A percentile compares a stretch with the other conserved stretches of the same genome.
These are phyloP conservation scores for Jaculus jaculus DNA, from an alignment of 2,113 vertebrate genomes.

Conservation along the genomic window DNA sequence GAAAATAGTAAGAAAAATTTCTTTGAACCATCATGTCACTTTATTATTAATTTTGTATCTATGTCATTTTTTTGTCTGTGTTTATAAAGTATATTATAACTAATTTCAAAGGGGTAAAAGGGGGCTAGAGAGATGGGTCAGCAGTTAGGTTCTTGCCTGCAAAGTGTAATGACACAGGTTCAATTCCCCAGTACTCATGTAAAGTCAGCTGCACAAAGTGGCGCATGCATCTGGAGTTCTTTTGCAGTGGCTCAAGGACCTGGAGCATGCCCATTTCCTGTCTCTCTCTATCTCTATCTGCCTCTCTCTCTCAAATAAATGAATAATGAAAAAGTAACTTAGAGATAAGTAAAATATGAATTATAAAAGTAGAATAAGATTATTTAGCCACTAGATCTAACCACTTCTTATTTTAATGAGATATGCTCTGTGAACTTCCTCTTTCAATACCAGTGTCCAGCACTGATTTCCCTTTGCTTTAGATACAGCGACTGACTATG, in stretches of 20 bases:
- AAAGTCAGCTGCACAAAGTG: too few relatives aligned
- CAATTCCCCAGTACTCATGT: too few relatives aligned
- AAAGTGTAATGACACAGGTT: too few relatives aligned
- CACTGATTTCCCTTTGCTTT: not conserved
- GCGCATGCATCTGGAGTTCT: too few relatives aligned
- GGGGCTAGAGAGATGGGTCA: not conserved
- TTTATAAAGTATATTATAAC: not conserved
- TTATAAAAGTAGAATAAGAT: not conserved
- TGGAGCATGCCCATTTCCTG: too few relatives aligned
- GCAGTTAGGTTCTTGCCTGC: too few relatives aligned
- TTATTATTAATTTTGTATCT: not conserved
- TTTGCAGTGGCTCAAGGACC: too few relatives aligned
- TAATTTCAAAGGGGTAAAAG: not conserved
- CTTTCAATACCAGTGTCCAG: not conserved
- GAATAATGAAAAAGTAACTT: not conserved
- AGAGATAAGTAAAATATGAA: not conserved
- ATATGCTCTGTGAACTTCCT: too few relatives aligned
- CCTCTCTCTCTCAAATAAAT: too few relatives aligned
- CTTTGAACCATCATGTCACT: not conserved
- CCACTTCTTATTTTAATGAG: not conserved
- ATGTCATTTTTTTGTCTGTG: not conserved
- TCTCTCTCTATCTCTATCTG: too few relatives aligned
- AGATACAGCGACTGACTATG: accelerated
- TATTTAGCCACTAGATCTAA: not conserved
- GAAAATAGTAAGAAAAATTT: not conserved